Evolutionary conservation across 1,140 invertebrate genomes (phyloP), one percentile per base, ranked within the genome.

Genomic region (Pseudomyrmex dendroicus): DNA sequence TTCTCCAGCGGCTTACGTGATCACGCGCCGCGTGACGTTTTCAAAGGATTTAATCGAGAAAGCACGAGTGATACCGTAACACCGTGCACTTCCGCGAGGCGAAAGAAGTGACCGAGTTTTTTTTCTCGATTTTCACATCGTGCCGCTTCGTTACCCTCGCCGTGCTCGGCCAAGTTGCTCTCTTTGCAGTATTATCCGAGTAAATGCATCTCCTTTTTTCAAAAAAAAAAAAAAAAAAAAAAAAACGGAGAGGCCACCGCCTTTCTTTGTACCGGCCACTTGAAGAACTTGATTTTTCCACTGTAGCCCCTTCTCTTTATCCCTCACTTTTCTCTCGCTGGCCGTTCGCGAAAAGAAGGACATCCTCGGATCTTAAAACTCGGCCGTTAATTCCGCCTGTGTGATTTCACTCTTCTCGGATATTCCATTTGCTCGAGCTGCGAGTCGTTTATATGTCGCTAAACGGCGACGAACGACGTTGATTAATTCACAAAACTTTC

Each of bases 191-290:
- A 52, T 78, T 78, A 78, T 70, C n/a, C n/a, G n/a, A n/a, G n/a
- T n/a, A n/a, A n/a, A n/a, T n/a, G n/a, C n/a, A n/a, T n/a, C n/a
- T n/a, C n/a, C n/a, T n/a, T n/a, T n/a, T n/a, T n/a, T n/a, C n/a
- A 20, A 20, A 20, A 20, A 20, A 20, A 20, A 20, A 20, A 20
- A 20, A 20, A 25, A 25, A 25, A 25, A 25, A 25, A 25, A 25
- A 25, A 25, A 35, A 35, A 35, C n/a, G n/a, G n/a, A 84, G 76
- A 63, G 57, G 22, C 54, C 54, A 56, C 54, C 46, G 76, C 22
- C 62, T 52, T 73, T 78, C 85, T 86, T 86, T 83, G 70, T 76
- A 82, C 64, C 48, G 84, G 46, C 72, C 84, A 86, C 84, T 86
- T 20, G 44, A 59, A 54, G 62, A 86, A 82, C 84, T 86, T 57